These are phyloP conservation scores for Chionomys nivalis DNA, from an alignment of 2,113 vertebrate genomes.

Conservation along the genomic window DNA sequence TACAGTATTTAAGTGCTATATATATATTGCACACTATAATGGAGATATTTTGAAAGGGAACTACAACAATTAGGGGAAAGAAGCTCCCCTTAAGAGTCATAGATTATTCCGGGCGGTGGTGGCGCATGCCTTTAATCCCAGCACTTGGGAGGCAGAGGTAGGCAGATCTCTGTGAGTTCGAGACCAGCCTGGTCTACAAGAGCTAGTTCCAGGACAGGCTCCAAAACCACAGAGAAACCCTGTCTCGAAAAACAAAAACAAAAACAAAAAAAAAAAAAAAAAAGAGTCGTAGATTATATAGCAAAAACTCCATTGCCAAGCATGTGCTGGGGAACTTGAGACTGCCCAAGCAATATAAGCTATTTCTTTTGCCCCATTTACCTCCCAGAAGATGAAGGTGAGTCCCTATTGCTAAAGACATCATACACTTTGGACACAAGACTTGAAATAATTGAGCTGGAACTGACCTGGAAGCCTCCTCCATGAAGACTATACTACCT, in stretches of 20 bases:
- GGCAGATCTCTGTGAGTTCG: no score
- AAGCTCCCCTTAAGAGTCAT: not conserved
- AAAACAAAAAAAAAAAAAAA: no score
- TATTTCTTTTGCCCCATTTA: not conserved
- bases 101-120: no score
- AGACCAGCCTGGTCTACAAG: no score
- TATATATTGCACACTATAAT: not conserved
- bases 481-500: not conserved
- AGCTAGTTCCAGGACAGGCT: no score
- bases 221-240: no score
- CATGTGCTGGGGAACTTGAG: not conserved
- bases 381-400: not conserved
- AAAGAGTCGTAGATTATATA: not conserved
- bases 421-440: not conserved
- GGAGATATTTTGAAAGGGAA: not conserved
- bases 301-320: not conserved
- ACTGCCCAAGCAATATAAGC: not conserved
- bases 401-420: not conserved
- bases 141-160: no score
- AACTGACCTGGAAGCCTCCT: not conserved
- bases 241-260: no score
- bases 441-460: not conserved
- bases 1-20: not conserved
- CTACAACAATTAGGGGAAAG: not conserved
- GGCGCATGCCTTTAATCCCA: no score